These are phyloP conservation scores for Drosophila pegasa DNA, from an alignment of 2,888 invertebrate genomes.

Conservation along the genomic window DNA sequence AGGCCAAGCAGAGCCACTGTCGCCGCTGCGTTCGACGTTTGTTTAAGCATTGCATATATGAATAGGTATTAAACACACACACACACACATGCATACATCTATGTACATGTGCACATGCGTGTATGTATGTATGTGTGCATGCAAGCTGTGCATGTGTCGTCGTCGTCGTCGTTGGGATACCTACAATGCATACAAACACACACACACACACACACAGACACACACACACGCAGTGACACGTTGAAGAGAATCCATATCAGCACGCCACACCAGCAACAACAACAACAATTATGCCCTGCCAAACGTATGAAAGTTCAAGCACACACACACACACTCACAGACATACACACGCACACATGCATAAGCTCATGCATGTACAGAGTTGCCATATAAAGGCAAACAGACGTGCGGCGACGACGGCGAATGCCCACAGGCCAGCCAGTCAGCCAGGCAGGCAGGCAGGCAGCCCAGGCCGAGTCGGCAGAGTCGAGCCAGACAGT, in stretches of 20 bases:
- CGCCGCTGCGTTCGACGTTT: slow-evolving; percentile 21
- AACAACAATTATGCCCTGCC: slow-evolving; percentile 60
- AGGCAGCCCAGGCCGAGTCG: slow-evolving; percentile 48
- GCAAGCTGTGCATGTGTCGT: slow-evolving; percentile 7
- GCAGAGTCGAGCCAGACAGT: slow-evolving; percentile 63
- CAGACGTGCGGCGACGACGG: slow-evolving; percentile 39
- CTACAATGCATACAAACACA: not conserved
- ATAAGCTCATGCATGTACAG: slow-evolving; percentile 37
- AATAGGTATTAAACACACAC: slow-evolving; percentile 24
- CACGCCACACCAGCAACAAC: slow-evolving; percentile 56
- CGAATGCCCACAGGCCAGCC: slow-evolving; percentile 47
- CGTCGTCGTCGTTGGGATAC: not conserved
- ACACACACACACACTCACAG: slow-evolving; percentile 41
- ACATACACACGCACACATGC: slow-evolving; percentile 26
- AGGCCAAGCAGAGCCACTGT: slow-evolving; percentile 23
- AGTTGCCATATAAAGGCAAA: slow-evolving; percentile 64
- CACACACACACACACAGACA: not conserved
- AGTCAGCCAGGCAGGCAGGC: slow-evolving; percentile 60
- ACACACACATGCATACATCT: slow-evolving; percentile 26
- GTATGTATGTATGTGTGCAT: not conserved
- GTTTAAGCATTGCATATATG: slow-evolving; percentile 36
- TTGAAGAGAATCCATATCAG: slow-evolving; percentile 74
- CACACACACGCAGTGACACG: slow-evolving; percentile 10
- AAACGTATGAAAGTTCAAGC: slow-evolving; percentile 66
- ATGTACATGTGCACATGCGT: slow-evolving; percentile 13